Evolutionary conservation across 2,888 invertebrate genomes (phyloP).

Genomic region (Orthosia incerta): DNA sequence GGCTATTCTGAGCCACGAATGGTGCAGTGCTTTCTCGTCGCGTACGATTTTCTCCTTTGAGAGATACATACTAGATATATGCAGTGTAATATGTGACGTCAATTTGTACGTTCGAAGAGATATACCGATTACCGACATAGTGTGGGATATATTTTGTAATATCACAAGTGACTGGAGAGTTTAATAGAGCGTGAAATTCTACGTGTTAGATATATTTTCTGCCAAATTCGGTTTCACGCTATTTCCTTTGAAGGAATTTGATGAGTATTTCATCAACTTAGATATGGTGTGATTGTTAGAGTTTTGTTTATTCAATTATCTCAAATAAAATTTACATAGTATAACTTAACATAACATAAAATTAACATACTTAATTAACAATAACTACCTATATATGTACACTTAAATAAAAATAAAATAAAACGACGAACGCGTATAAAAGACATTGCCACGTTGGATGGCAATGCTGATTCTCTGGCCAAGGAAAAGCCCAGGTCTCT

Average conservation of each 20-base stretch:
- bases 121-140: too few relatives aligned
- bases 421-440: too few relatives aligned
- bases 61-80: constrained; percentile 3
- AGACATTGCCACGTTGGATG: too few relatives aligned
- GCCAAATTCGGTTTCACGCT: background rate
- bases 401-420: too few relatives aligned
- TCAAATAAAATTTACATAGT: too few relatives aligned
- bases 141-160: background rate
- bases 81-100: background rate
- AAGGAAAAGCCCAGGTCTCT: too few relatives aligned
- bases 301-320: too few relatives aligned
- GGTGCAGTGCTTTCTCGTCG: constrained; percentile 21
- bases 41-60: constrained; percentile 14
- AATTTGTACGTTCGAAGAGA: background rate
- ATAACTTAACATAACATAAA: too few relatives aligned
- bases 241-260: background rate
- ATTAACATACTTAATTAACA: too few relatives aligned
- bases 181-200: constrained; percentile 17
- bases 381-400: too few relatives aligned
- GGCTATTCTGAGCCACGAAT: constrained; percentile 17
- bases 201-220: background rate
- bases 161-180: background rate
- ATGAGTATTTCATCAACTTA: background rate
- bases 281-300: background rate
- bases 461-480: too few relatives aligned